Base-by-base conservation (phyloP, 2,888 invertebrate genomes). In the Drosophila basisetae region DNA sequence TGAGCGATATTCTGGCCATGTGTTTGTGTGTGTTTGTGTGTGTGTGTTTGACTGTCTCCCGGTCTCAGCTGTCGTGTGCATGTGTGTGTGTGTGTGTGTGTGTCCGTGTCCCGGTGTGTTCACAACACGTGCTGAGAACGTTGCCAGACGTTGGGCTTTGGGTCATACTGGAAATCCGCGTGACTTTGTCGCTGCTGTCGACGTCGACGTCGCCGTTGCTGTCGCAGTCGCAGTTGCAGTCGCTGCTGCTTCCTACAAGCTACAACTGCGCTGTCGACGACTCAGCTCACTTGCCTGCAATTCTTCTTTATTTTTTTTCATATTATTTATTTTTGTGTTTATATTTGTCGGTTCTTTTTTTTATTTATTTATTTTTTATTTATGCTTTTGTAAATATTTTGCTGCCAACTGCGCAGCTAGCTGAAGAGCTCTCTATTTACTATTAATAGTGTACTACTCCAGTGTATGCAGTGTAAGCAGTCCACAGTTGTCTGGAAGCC, bases 111-210 rank as follows among this genome's bases (percentile, higher is more conserved):
- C 67, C 78, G 72, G 82, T 84, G 84, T 88, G 90, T 88, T 76
- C 76, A 72, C 78, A 92, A 92, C 93, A 93, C 93, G 93, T 93
- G 93, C 91, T 92, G 92, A 91, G 91, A 91, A 91, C 91, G 80
- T 83, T 85, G 88, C 91, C 91, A 92, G 91, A 91, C 92, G 85
- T 89, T 91, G 89, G 88, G 90, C 91, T 93, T 87, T 91, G 88
- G 92, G 92, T 92, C 93, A 93, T 92, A 93, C 86, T 91, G 88
- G 88, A 89, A 90, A 92, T 92, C 93, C 93, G 92, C 93, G 93
- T 93, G 93, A 93, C 93, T 92, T 91, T 90, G 82, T 68, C 74
- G 85, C 70, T 39, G 76, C 41, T 59, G 78, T 18, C 63, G 68
- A 64, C 55, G 74, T 13, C 28, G 43, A 25, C n/a, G 80, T 53